A percentile compares a stretch with the other conserved stretches of the same genome.
These are phyloP conservation scores for Amphibalanus amphitrite DNA, from an alignment of 1,140 invertebrate genomes.

Conservation along the genomic window DNA sequence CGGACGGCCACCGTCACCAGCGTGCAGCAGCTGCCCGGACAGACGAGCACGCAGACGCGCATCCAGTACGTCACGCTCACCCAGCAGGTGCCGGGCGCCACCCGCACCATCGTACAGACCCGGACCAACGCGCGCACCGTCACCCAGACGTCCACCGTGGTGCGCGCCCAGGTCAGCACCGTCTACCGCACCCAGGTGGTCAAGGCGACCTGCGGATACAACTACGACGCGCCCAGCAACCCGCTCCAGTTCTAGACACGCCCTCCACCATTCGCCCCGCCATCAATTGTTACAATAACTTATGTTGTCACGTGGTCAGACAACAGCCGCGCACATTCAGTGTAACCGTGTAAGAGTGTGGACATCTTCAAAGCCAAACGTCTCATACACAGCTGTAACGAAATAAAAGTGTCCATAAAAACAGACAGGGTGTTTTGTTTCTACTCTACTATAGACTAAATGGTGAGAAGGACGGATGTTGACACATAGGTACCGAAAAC, in stretches of 20 bases:
- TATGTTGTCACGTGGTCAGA: no score
- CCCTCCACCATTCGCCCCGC: no score
- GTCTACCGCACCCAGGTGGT: conserved; percentile 10
- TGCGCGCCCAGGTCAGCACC: conserved; percentile 13
- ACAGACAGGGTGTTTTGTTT: no score
- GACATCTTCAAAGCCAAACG: no score
- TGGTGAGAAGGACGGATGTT: no score
- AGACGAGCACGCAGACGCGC: conserved; percentile 5
- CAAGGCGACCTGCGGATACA: conserved; percentile 13
- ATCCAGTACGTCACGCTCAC: conserved; percentile 11
- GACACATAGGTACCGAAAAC: no score
- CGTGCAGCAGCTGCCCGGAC: conserved; percentile 11
- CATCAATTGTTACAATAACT: no score
- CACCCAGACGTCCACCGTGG: conserved; percentile 5
- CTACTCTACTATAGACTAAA: no score
- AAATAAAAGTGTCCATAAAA: no score
- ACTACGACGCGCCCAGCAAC: conserved; percentile 10
- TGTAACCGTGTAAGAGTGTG: no score
- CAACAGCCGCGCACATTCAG: no score
- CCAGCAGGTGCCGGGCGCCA: conserved; percentile 11
- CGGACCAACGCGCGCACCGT: conserved; percentile 10
- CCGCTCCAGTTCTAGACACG: conserved; percentile 5
- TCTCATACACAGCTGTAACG: no score
- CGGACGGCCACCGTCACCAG: conserved; percentile 9
- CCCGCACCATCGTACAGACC: conserved; percentile 10